Evolutionary conservation across 2,797 vertebrate species (phyloP).

Genomic region (Poeciliopsis turneri): DNA sequence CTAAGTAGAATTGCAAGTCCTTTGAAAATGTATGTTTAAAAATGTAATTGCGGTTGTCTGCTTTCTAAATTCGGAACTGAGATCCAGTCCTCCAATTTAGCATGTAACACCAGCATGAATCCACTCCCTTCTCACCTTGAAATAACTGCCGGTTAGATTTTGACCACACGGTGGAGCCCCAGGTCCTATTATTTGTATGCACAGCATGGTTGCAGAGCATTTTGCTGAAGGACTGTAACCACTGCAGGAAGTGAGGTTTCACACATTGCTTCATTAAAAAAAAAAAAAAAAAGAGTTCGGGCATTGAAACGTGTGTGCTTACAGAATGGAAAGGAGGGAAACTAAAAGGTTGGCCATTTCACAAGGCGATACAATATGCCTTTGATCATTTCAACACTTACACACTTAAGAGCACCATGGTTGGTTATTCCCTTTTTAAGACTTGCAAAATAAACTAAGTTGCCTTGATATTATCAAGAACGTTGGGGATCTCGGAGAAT

Average conservation of each 20-base stretch:
- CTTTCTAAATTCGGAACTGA: background rate
- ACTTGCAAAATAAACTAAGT: conserved; percentile 8
- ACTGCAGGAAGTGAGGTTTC: background rate
- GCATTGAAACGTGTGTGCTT: background rate
- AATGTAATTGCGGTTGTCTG: background rate
- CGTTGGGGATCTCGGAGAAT: background rate
- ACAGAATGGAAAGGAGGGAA: background rate
- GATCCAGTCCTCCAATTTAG: background rate
- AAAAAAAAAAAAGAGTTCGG: background rate
- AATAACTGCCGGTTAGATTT: conserved; percentile 28
- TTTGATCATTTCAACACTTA: background rate
- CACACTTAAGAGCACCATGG: background rate
- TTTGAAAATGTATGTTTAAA: background rate
- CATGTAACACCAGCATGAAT: background rate
- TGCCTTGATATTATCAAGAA: background rate
- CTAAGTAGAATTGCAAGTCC: background rate
- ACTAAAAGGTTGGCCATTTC: background rate
- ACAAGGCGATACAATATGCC: background rate
- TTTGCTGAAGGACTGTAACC: background rate
- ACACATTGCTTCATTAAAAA: background rate
- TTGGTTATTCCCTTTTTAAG: background rate
- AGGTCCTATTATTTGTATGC: conserved; percentile 11
- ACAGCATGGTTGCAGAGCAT: background rate
- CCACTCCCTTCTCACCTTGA: background rate
- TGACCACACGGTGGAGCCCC: conserved; percentile 65